These are phyloP conservation scores for Ganaspis brasiliensis DNA, from an alignment of 2,888 invertebrate species.

Conservation along the genomic window DNA sequence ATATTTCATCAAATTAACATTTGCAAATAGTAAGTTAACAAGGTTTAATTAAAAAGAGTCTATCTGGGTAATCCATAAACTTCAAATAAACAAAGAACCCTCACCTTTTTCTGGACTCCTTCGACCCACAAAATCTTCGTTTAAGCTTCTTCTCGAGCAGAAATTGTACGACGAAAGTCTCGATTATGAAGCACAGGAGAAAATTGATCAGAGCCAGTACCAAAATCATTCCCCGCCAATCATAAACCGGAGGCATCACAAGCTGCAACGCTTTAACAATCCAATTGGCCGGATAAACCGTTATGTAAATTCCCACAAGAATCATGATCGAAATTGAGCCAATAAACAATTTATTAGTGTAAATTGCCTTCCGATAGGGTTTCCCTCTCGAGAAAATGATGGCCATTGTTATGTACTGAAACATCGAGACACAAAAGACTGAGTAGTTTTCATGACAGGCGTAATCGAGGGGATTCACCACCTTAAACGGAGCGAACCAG, in stretches of 20 bases:
- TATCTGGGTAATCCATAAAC: background rate
- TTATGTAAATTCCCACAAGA: constrained; percentile 81
- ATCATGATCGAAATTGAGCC: constrained; percentile 81
- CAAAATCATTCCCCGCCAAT: constrained; percentile 80
- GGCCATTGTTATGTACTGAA: constrained; percentile 86
- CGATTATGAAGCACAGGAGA: constrained; percentile 82
- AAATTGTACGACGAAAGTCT: constrained; percentile 83
- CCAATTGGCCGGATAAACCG: constrained; percentile 81
- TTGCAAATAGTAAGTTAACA: no score
- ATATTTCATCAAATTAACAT: no score
- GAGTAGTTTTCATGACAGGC: constrained; percentile 85
- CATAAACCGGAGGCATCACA: constrained; percentile 75
- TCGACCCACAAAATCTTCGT: constrained; percentile 81
- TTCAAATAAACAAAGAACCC: background rate
- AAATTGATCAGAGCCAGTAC: constrained; percentile 81
- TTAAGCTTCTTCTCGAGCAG: constrained; percentile 83
- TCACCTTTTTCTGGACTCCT: constrained; percentile 83
- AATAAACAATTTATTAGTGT: constrained; percentile 83
- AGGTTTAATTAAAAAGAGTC: no score
- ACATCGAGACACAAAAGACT: constrained; percentile 84
- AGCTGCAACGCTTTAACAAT: constrained; percentile 76
- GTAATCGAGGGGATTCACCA: constrained; percentile 75
- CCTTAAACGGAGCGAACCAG: constrained; percentile 83
- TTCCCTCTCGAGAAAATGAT: constrained; percentile 86
- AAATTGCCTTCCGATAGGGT: constrained; percentile 85